Percentiles rank a stretch among this genome's conserved stretches.
phyloP scores from a whole-genome alignment of 2,888 invertebrate genomes.

The Rhamphomyia laevipes region DNA sequence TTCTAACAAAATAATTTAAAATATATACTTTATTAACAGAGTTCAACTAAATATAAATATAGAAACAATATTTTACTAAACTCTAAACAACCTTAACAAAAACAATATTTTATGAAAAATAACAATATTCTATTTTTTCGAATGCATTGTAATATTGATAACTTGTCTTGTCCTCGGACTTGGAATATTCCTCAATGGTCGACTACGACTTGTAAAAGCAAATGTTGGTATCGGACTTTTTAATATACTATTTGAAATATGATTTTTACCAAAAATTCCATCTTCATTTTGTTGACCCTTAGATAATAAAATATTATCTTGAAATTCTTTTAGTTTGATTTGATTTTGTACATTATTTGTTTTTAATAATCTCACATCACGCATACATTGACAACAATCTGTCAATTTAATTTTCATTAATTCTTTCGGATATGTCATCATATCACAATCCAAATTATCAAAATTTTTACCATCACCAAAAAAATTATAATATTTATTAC shows the following conservation, averaged over 20 bases:
- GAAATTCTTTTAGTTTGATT: too few species aligned
- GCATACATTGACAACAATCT: constrained; percentile 13
- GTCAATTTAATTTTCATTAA: constrained; percentile 11
- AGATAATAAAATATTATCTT: too few species aligned
- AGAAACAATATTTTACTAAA: too few species aligned
- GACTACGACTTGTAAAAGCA: background rate
- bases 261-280: background rate
- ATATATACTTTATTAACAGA: too few species aligned
- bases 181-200: constrained; percentile 1
- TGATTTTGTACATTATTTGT: background rate
- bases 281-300: background rate
- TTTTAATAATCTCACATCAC: constrained; percentile 5
- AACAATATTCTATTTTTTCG: constrained; percentile 4
- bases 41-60: too few species aligned
- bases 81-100: too few species aligned
- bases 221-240: background rate
- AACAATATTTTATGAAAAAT: too few species aligned
- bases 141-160: constrained; percentile 11
- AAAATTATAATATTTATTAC: background rate
- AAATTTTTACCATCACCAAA: background rate
- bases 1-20: too few species aligned
- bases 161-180: constrained; percentile 12
- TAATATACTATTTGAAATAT: background rate
- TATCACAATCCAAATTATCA: too few species aligned
- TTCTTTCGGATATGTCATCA: background rate